Percentiles rank a stretch among this genome's conserved stretches.
phyloP scores from a whole-genome alignment of 2,113 vertebrate genomes.

The Lagopus leucura region DNA sequence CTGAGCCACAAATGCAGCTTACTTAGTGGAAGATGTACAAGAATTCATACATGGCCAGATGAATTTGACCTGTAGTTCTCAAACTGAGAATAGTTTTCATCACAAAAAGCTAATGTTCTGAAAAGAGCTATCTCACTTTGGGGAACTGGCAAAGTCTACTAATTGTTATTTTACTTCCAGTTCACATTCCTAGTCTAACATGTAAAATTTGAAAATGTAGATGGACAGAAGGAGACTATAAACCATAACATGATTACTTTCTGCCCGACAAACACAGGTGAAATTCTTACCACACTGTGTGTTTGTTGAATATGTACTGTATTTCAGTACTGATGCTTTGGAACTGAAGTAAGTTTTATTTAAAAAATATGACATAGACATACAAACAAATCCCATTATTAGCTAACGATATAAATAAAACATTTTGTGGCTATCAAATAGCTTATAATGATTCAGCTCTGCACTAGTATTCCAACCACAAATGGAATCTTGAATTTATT shows the following conservation, averaged over 20 bases:
- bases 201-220: neutral
- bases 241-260: neutral
- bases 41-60: neutral
- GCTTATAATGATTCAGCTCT: neutral
- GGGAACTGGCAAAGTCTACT: neutral
- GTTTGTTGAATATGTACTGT: neutral
- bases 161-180: neutral
- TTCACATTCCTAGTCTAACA: neutral
- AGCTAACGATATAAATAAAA: neutral
- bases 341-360: neutral
- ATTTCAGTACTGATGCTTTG: neutral
- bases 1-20: neutral
- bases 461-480: neutral
- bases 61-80: neutral
- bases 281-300: neutral
- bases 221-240: neutral
- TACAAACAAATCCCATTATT: rapidly evolving
- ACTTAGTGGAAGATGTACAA: neutral
- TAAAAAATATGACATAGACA: neutral
- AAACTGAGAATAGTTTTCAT: neutral
- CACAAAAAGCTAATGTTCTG: neutral
- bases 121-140: neutral
- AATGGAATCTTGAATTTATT: neutral
- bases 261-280: neutral
- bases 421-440: neutral